phyloP scores from a whole-genome alignment of 2,113 vertebrate species.

The Scatophagus argus region DNA sequence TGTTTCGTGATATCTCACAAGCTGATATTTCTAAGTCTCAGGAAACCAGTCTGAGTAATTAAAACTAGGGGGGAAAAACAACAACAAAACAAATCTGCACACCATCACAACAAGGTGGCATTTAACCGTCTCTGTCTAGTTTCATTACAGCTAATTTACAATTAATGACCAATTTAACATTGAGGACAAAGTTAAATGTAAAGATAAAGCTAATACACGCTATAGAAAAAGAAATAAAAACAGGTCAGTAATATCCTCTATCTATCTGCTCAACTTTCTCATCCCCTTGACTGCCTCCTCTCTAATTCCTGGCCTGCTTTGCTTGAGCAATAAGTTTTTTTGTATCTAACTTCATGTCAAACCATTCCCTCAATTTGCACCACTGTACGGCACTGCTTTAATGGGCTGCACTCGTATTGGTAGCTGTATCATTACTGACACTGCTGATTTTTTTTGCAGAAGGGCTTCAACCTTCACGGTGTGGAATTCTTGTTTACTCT shows the following conservation, averaged over 20 bases:
- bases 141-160: slow-evolving; percentile 1
- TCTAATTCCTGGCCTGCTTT: too few species aligned
- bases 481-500: neutral
- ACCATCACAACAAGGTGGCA: neutral
- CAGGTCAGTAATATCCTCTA: too few species aligned
- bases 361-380: neutral
- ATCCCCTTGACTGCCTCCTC: too few species aligned
- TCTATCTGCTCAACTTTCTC: too few species aligned
- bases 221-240: neutral
- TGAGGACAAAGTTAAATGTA: neutral
- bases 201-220: neutral
- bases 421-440: neutral
- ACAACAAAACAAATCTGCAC: neutral
- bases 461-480: neutral
- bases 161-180: neutral
- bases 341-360: too few species aligned
- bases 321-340: too few species aligned
- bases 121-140: neutral
- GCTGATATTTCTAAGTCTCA: slow-evolving; percentile 15
- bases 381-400: neutral
- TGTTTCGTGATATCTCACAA: slow-evolving; percentile 41
- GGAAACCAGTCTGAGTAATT: slow-evolving; percentile 1
- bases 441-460: neutral
- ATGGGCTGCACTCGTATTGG: neutral
- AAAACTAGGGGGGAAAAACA: neutral